These are phyloP conservation scores for Tamias sibiricus DNA, from an alignment of 2,113 vertebrate species.

Conservation along the genomic window DNA sequence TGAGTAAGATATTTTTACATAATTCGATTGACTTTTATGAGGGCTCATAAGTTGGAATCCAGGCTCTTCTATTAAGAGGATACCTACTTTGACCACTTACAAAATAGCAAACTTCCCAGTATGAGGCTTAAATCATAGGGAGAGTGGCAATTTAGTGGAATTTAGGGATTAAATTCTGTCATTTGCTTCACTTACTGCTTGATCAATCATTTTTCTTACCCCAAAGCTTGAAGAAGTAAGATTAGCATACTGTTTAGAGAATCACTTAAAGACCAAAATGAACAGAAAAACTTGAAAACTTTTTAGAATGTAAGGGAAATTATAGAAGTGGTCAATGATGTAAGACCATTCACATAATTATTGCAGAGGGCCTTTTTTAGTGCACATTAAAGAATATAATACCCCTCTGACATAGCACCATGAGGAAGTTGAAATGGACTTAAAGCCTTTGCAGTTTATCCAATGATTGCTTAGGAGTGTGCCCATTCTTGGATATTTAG, in stretches of 20 bases:
- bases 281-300: constrained; percentile 16
- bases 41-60: neutral
- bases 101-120: neutral
- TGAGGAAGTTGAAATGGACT: neutral
- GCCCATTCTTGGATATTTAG: neutral
- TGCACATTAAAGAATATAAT: neutral
- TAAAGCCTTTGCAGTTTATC: constrained; percentile 7
- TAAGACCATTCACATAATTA: neutral
- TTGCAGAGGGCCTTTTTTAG: neutral
- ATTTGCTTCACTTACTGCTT: neutral
- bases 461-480: neutral
- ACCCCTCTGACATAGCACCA: neutral
- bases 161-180: constrained; percentile 51
- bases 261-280: neutral
- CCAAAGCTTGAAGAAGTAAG: neutral
- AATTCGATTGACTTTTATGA: constrained; percentile 55
- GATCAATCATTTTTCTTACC: constrained; percentile 15
- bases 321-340: neutral
- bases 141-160: neutral
- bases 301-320: neutral
- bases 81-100: neutral
- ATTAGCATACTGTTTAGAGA: constrained; percentile 16
- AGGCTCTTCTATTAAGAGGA: constrained; percentile 12
- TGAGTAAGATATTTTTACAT: constrained; percentile 64
- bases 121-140: neutral